Conservation (phyloP, 2,797 vertebrate species). For the Onychomys leucogaster region DNA sequence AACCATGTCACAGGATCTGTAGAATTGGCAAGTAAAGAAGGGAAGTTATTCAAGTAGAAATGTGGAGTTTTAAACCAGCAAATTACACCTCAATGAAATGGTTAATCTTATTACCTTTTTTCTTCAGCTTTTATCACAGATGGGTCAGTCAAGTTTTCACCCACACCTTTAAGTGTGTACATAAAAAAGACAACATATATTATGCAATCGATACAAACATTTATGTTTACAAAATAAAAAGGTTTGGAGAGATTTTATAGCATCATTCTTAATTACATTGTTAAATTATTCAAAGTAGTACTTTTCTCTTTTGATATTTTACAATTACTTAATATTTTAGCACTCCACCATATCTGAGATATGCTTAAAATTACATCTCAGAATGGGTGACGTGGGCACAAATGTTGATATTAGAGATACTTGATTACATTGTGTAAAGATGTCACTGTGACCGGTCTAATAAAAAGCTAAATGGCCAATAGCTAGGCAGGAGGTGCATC, state of each 20-base stretch:
- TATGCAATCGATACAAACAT: conserved; percentile 24
- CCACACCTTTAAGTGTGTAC: conserved; percentile 91
- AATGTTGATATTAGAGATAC: not conserved
- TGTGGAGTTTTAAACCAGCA: conserved; percentile 42
- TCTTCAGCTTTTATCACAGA: conserved; percentile 99
- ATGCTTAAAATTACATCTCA: not conserved
- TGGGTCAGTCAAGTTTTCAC: conserved; percentile 98
- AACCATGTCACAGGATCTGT: conserved; percentile 97
- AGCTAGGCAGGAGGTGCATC: not conserved
- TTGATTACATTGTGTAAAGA: not conserved
- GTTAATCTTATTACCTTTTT: conserved; percentile 91
- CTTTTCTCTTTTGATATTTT: conserved; percentile 33
- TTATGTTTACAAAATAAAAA: conserved; percentile 27
- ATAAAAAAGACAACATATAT: conserved; percentile 76
- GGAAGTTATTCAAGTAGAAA: conserved; percentile 6
- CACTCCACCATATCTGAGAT: not conserved
- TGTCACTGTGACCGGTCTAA: not conserved
- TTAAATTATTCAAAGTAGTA: conserved; percentile 26
- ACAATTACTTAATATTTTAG: not conserved
- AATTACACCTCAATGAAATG: conserved; percentile 48
- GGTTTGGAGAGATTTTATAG: not conserved
- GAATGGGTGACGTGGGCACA: not conserved
- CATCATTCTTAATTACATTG: not conserved
- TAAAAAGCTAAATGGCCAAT: not conserved
- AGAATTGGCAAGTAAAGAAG: conserved; percentile 49